phyloP scores from a whole-genome alignment of 2,797 vertebrate genomes.

The Alfaro cultratus region DNA sequence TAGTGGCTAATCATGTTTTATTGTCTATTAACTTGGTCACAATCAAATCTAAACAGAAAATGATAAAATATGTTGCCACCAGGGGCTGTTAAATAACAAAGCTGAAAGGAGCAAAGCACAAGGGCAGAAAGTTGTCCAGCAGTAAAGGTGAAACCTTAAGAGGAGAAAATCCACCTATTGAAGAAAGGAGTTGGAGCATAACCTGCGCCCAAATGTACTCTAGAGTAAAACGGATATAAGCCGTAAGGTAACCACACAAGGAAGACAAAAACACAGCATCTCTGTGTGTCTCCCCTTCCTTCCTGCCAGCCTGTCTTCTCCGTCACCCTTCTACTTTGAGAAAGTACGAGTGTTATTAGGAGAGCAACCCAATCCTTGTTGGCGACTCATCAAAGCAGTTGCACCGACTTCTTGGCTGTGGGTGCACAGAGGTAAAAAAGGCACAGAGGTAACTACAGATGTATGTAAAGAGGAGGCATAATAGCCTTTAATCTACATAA shows the following conservation, averaged over 20 bases:
- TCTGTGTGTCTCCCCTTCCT: conserved; percentile 56
- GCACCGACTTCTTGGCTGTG: conserved; percentile 52
- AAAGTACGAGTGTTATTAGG: conserved; percentile 76
- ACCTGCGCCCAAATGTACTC: conserved; percentile 37
- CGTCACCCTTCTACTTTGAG: conserved; percentile 75
- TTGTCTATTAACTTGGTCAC: neutral
- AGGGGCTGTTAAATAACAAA: neutral
- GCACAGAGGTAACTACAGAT: conserved; percentile 47
- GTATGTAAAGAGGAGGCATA: conserved; percentile 31
- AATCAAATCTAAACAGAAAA: neutral
- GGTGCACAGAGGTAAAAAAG: conserved; percentile 52
- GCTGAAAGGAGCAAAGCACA: conserved; percentile 8
- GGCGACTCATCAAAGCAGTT: conserved; percentile 74
- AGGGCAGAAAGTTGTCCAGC: conserved; percentile 42
- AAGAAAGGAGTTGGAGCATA: conserved; percentile 48
- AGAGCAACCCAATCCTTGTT: conserved; percentile 73
- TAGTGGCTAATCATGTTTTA: neutral
- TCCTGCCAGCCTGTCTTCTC: conserved; percentile 69
- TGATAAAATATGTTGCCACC: neutral
- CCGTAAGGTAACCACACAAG: conserved; percentile 47
- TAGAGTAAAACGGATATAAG: conserved; percentile 47
- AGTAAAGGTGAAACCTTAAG: conserved; percentile 39
- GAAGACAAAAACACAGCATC: conserved; percentile 61
- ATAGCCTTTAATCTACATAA: neutral
- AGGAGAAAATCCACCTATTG: conserved; percentile 54